These are phyloP conservation scores for Tridacna gigas DNA, from an alignment of 2,888 invertebrate genomes.

Conservation along the genomic window DNA sequence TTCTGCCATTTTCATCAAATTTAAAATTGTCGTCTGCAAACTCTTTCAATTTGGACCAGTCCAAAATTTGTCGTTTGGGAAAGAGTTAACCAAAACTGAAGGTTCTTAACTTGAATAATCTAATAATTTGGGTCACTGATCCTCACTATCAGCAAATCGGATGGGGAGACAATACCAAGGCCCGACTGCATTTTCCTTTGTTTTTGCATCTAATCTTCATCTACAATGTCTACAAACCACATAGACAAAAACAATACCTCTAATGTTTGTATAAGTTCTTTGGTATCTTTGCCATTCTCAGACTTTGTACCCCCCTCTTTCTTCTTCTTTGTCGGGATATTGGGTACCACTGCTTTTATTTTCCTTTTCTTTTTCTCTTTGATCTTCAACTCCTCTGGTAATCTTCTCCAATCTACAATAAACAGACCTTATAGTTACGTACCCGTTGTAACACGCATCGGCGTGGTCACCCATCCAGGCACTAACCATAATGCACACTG, in stretches of 20 bases:
- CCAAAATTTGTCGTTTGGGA: no score
- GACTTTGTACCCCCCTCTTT: slow-evolving; percentile 37
- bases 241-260: slow-evolving; percentile 61
- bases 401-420: slow-evolving; percentile 71
- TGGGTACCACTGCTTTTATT: slow-evolving; percentile 65
- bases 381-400: slow-evolving; percentile 76
- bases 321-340: slow-evolving; percentile 61
- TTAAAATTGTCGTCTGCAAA: no score
- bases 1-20: no score
- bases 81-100: no score
- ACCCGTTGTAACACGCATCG: no score
- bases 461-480: no score
- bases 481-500: no score
- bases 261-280: slow-evolving; percentile 69
- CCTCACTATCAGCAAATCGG: no score
- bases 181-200: background rate
- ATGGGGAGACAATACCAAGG: background rate
- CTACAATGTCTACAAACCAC: background rate
- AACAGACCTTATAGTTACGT: background rate
- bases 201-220: no score
- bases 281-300: slow-evolving; percentile 27
- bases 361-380: slow-evolving; percentile 66
- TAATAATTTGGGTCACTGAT: no score
- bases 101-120: no score
- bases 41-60: no score